Evolutionary conservation across 2,888 invertebrate species (phyloP).

Genomic region (Caenorhabditis panamensis): DNA sequence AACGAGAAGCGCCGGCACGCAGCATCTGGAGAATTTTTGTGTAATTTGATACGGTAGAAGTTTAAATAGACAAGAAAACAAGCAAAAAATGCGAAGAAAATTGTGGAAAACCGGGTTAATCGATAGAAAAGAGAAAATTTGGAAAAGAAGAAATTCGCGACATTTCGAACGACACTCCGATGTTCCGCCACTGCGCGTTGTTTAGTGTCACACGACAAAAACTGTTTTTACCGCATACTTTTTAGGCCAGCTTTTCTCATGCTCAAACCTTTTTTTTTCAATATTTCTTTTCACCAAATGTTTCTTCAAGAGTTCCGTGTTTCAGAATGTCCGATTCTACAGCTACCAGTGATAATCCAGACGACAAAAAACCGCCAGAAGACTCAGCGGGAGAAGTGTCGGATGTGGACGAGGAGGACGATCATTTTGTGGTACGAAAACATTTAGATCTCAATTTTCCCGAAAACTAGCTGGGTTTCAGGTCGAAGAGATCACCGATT

Average conservation of each 20-base stretch:
- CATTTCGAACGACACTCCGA: slow-evolving; percentile 51
- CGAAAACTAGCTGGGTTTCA: not conserved
- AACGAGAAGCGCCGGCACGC: slow-evolving; percentile 51
- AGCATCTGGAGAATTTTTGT: slow-evolving; percentile 60
- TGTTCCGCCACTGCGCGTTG: slow-evolving; percentile 8
- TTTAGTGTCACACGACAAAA: slow-evolving; percentile 28
- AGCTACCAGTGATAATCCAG: not conserved
- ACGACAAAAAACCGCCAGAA: not conserved
- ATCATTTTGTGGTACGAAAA: slow-evolving; percentile 2
- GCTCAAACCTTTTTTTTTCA: not conserved
- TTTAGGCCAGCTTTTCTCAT: no score
- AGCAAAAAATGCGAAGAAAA: no score
- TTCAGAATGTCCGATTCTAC: not conserved
- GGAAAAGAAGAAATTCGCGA: slow-evolving; percentile 38
- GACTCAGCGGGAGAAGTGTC: not conserved
- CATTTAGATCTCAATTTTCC: no score
- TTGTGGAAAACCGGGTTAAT: no score
- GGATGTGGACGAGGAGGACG: slow-evolving; percentile 24
- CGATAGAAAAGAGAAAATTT: not conserved
- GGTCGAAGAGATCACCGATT: slow-evolving; percentile 14
- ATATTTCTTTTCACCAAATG: not conserved
- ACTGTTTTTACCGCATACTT: no score
- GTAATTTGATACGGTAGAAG: no score
- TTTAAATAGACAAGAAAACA: no score
- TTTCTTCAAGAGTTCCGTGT: not conserved